Base-by-base conservation (phyloP, 2,113 vertebrate species). In the Brachyhypopomus gauderio region DNA sequence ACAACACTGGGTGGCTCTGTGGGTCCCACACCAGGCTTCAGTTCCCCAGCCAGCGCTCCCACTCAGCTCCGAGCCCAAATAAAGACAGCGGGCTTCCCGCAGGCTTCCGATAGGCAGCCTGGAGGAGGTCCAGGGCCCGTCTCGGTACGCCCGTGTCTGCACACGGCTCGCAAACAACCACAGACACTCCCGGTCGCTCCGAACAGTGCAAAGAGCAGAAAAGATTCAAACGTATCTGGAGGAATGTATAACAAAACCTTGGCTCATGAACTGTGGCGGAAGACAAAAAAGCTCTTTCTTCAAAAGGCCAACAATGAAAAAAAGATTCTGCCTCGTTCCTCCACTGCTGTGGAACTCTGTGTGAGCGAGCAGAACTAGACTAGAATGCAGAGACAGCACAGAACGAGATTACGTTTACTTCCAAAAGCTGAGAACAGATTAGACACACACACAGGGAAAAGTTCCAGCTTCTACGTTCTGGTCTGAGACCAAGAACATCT, bases 361-460 rank as follows among this genome's bases (percentile, higher is more conserved):
- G 55, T 79, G 77, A 30, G 16, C 59, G 66, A 30, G 17, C 59
- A 55, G 59, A 67, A 71, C n/a, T 22, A 34, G 27, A 7, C 77
- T 72, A 59, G 23, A 17, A 62, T 62, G 9, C 23, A 72, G 17
- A 25, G 83, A 88, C 36, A 11, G 25, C 75, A 85, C 87, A 91
- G 91, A 78, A 91, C 90, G 85, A 56, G 77, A 91, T 91, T 90
- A 92, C 75, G 2, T 59, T 78, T 90, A 82, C 84, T 85, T 86
- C 91, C 89, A 91, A 88, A 91, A 89, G 81, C 86, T 83, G 90
- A 92, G 90, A 88, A 90, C 83, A 87, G 87, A 91, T 91, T 91
- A 91, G 88, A 88, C 83, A 90, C 45, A 52, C 45, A 52, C 45
- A 52, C 45, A 52, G 8, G 12, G 84, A 82, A 80, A 38, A 80